Evolutionary conservation across 2,888 invertebrate species (phyloP).

Genomic region (Tipula vernalis): DNA sequence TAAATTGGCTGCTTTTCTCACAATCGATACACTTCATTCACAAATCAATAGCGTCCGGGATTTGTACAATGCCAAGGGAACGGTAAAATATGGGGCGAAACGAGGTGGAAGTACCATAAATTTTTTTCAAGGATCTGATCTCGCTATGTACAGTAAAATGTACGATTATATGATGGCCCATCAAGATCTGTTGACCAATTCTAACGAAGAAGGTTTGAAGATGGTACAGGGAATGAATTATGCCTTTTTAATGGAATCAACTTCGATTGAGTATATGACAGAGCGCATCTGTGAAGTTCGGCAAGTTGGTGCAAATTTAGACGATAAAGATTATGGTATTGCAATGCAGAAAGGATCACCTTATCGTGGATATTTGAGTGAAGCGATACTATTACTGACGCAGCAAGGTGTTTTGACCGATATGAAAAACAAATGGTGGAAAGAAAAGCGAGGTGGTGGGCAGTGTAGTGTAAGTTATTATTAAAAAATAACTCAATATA

Average conservation of each 20-base stretch:
- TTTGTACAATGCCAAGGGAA: constrained; percentile 60
- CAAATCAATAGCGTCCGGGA: constrained; percentile 73
- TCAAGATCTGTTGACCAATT: constrained; percentile 39
- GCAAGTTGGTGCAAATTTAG: constrained; percentile 47
- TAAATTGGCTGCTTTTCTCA: constrained; percentile 81
- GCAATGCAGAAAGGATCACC: constrained; percentile 49
- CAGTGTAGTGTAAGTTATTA: constrained; percentile 47
- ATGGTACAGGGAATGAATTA: constrained; percentile 42
- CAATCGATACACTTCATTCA: constrained; percentile 59
- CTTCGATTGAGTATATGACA: constrained; percentile 59
- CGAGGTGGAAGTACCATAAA: constrained; percentile 72
- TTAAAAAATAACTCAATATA: background rate
- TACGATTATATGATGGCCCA: constrained; percentile 62
- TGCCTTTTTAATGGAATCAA: constrained; percentile 70
- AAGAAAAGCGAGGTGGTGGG: constrained; percentile 64
- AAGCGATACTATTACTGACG: constrained; percentile 72
- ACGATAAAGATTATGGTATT: constrained; percentile 62
- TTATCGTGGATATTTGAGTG: constrained; percentile 64
- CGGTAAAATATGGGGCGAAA: constrained; percentile 78
- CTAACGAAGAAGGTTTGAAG: constrained; percentile 45
- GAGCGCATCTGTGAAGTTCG: constrained; percentile 52
- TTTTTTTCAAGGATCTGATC: constrained; percentile 80
- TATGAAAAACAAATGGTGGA: constrained; percentile 85
- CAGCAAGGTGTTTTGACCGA: constrained; percentile 65
- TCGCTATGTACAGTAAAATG: constrained; percentile 67